A percentile compares a stretch with the other conserved stretches of the same genome.
These are phyloP conservation scores for Drosophila antonietae DNA, from an alignment of 2,888 invertebrate species.

Conservation along the genomic window DNA sequence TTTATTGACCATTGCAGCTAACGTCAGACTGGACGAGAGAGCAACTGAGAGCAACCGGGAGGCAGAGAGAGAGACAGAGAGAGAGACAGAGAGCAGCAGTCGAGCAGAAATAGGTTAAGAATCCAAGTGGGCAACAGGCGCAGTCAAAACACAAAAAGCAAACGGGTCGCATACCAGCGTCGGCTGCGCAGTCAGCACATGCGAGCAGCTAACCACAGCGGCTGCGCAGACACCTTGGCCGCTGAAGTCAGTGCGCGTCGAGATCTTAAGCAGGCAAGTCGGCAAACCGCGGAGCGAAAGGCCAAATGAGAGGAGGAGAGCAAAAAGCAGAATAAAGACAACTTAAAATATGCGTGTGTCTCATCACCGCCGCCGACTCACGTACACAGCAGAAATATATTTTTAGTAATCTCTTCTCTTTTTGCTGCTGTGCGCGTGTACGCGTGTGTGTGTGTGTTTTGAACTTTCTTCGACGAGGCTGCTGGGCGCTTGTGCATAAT, in stretches of 20 bases:
- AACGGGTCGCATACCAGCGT: conserved; percentile 67
- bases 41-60: conserved; percentile 4
- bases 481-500: conserved; percentile 44
- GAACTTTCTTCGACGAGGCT: conserved; percentile 63
- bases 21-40: conserved; percentile 10
- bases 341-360: conserved; percentile 51
- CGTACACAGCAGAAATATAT: conserved; percentile 24
- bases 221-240: conserved; percentile 55
- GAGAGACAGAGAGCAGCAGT: conserved; percentile 7
- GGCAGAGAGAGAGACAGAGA: conserved; percentile 10
- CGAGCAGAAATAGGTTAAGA: conserved; percentile 71
- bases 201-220: conserved; percentile 26
- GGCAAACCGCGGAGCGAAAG: conserved; percentile 21
- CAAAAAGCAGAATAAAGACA: conserved; percentile 38
- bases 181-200: conserved; percentile 50
- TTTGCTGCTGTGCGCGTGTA: neutral
- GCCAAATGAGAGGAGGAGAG: conserved; percentile 12
- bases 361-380: conserved; percentile 20
- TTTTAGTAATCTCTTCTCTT: conserved; percentile 28
- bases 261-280: conserved; percentile 65
- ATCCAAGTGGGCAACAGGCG: conserved; percentile 49
- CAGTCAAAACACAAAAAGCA: conserved; percentile 47
- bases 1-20: conserved; percentile 33
- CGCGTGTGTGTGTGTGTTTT: conserved; percentile 17
- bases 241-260: conserved; percentile 56